These are phyloP conservation scores for Microtus richardsoni DNA, from an alignment of 2,113 vertebrate genomes.

Conservation along the genomic window DNA sequence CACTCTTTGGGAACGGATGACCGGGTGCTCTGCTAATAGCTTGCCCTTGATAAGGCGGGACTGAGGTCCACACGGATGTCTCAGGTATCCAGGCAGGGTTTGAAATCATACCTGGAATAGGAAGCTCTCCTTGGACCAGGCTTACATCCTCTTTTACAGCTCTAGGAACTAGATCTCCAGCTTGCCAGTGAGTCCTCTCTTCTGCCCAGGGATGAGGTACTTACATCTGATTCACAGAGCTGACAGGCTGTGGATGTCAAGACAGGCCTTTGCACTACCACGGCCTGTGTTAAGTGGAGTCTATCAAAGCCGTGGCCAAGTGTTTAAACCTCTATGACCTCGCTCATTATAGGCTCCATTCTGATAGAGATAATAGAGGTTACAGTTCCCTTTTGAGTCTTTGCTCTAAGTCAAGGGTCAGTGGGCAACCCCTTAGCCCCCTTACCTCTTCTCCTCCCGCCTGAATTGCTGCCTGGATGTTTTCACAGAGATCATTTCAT, in stretches of 20 bases:
- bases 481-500: not conserved
- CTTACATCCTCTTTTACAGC: not conserved
- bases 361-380: not conserved
- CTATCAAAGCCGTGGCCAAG: not conserved
- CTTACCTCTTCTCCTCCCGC: fast-evolving
- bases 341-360: not conserved
- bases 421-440: fast-evolving
- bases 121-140: not conserved
- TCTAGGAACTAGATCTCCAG: not conserved
- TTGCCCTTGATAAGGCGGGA: not conserved
- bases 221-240: not conserved
- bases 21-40: not conserved
- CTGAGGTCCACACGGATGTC: not conserved
- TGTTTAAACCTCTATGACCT: not conserved
- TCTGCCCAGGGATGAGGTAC: not conserved
- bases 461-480: not conserved
- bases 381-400: not conserved
- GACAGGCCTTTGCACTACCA: not conserved
- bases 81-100: not conserved
- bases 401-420: not conserved
- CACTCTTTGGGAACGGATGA: not conserved
- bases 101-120: not conserved
- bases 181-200: fast-evolving
- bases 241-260: not conserved
- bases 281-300: not conserved